These are phyloP conservation scores for Marisa cornuarietis DNA, from an alignment of 1,140 invertebrate species.

Conservation along the genomic window DNA sequence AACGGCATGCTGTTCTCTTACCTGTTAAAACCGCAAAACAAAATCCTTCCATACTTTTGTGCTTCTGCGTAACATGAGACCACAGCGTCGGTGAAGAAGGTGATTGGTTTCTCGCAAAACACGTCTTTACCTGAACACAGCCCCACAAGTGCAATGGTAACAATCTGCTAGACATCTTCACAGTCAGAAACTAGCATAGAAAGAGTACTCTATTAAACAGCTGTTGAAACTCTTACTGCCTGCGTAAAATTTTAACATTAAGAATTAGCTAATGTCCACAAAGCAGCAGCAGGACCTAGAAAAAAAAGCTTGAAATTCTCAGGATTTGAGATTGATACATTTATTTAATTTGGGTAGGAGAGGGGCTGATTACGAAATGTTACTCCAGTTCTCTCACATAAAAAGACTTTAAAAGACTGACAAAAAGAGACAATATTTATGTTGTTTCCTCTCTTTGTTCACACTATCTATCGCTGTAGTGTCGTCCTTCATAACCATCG, in stretches of 20 bases:
- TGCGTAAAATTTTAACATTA: not conserved
- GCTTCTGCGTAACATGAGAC: constrained; percentile 16
- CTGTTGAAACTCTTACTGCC: not conserved
- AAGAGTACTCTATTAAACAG: not conserved
- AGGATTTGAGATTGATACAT: too few species aligned
- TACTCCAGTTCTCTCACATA: too few species aligned
- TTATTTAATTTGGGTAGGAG: too few species aligned
- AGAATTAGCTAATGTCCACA: not conserved
- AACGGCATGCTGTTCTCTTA: not conserved
- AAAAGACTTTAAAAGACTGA: too few species aligned
- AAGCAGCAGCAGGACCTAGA: too few species aligned
- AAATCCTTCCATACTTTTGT: constrained; percentile 6
- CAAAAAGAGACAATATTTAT: too few species aligned
- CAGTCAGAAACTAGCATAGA: not conserved
- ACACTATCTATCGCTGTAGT: too few species aligned
- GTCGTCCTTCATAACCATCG: too few species aligned
- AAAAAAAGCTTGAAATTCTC: too few species aligned
- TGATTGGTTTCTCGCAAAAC: constrained; percentile 20
- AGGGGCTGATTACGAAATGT: too few species aligned
- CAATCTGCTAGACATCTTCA: not conserved
- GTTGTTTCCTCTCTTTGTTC: too few species aligned
- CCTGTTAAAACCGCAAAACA: constrained; percentile 23
- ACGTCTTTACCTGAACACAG: constrained; percentile 17
- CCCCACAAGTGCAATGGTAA: not conserved
- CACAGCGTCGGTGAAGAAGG: constrained; percentile 9